Percentiles rank a stretch among this genome's conserved stretches.
These are phyloP conservation scores for Sylvia borin DNA, from an alignment of 2,797 vertebrate species.

Conservation along the genomic window DNA sequence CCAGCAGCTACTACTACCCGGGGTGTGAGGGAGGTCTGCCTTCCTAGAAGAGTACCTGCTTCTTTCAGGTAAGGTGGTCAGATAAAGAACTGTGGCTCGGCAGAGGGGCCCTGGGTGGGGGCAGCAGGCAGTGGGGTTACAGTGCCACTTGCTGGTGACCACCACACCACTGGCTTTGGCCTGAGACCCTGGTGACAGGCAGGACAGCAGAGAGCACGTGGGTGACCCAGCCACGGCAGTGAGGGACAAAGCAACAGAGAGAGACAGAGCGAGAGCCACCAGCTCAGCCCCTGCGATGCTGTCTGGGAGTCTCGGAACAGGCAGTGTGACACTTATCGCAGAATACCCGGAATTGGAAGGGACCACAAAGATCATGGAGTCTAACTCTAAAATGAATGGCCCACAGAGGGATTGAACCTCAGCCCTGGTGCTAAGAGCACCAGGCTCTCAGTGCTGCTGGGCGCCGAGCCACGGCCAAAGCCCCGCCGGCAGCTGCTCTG, in stretches of 20 bases:
- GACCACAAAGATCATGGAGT: not conserved
- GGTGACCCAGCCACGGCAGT: rapidly evolving
- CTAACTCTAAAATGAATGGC: rapidly evolving
- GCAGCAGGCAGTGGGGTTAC: not conserved
- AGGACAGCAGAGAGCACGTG: not conserved
- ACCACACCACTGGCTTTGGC: not conserved
- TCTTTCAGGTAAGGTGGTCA: not conserved
- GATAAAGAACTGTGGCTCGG: not conserved
- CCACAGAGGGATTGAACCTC: rapidly evolving
- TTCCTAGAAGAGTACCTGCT: not conserved
- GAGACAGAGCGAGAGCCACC: rapidly evolving
- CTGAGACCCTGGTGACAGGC: not conserved
- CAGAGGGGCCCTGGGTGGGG: not conserved
- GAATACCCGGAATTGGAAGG: not conserved
- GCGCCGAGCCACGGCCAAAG: rapidly evolving
- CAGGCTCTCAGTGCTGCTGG: rapidly evolving
- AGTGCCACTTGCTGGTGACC: constrained; percentile 7
- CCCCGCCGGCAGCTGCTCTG: not conserved
- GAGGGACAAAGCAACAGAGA: not conserved
- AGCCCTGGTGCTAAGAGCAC: rapidly evolving
- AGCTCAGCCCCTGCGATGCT: not conserved
- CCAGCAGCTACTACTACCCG: not conserved
- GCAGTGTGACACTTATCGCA: rapidly evolving
- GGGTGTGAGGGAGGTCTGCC: not conserved
- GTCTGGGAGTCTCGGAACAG: rapidly evolving